Conservation (phyloP, 2,797 vertebrate species). For the Diceros bicornis region DNA sequence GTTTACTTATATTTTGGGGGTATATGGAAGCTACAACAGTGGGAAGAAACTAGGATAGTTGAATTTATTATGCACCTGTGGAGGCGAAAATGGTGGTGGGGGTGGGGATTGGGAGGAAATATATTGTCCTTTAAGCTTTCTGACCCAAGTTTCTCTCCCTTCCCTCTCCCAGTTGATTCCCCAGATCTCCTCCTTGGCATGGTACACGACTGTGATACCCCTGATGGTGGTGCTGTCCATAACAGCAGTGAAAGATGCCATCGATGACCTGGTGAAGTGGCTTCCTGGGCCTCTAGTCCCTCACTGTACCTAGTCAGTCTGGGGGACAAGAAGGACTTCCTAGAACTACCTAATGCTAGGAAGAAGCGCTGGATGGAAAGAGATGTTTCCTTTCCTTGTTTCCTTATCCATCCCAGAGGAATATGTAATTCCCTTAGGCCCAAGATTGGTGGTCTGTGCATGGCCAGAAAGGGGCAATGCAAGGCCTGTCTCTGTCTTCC, state of each 20-base stretch:
- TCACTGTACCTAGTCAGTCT: background rate
- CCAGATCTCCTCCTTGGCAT: conserved; percentile 95
- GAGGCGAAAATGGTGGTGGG: background rate
- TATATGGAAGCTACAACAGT: background rate
- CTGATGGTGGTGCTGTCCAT: conserved; percentile 94
- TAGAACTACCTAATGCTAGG: background rate
- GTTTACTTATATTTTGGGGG: conserved; percentile 26
- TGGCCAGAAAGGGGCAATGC: background rate
- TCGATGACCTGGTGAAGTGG: conserved; percentile 94
- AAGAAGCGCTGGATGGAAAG: background rate
- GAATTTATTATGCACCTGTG: conserved; percentile 14
- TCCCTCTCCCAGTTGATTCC: conserved; percentile 93
- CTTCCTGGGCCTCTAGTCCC: background rate
- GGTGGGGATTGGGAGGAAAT: background rate
- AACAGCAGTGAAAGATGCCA: conserved; percentile 95
- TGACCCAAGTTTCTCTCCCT: conserved; percentile 45
- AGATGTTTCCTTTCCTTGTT: background rate
- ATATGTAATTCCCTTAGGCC: background rate
- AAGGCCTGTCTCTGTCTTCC: background rate
- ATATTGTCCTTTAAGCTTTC: conserved; percentile 41
- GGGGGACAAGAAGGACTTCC: background rate
- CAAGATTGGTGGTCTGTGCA: background rate
- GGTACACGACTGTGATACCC: conserved; percentile 96
- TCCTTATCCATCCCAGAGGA: background rate
- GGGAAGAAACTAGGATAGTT: background rate